These are phyloP conservation scores for Lagria hirta DNA, from an alignment of 2,888 invertebrate genomes.

Conservation along the genomic window DNA sequence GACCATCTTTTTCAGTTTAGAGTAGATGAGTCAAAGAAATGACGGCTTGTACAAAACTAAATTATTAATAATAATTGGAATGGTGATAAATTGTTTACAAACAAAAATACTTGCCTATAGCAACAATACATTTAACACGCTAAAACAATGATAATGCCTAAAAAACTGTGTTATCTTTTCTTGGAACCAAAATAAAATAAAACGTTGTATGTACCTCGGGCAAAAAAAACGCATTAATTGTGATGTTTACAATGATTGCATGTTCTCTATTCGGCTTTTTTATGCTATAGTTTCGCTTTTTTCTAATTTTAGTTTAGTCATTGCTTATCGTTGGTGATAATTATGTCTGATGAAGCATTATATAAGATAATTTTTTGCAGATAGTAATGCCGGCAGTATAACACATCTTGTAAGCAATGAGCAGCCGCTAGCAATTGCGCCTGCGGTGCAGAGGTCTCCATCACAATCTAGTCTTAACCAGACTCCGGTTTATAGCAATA, in stretches of 20 bases:
- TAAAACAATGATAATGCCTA: no score
- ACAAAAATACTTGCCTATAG: no score
- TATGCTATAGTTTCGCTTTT: constrained; percentile 10
- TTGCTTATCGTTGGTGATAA: not conserved
- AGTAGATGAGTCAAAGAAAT: no score
- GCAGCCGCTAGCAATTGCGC: constrained; percentile 59
- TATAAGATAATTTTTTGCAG: constrained; percentile 55
- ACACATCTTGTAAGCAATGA: constrained; percentile 67
- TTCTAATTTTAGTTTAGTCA: constrained; percentile 9
- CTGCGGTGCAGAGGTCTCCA: constrained; percentile 42
- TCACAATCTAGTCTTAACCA: constrained; percentile 51
- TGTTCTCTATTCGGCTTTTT: constrained; percentile 13
- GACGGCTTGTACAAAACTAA: no score
- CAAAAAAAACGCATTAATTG: not conserved
- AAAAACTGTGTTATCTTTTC: no score
- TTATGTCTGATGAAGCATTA: no score
- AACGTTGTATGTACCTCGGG: no score
- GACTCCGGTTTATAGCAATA: constrained; percentile 53
- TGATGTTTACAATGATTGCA: constrained; percentile 10
- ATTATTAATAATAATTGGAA: no score
- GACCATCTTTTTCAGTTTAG: no score
- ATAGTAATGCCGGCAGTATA: constrained; percentile 66
- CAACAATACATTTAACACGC: no score
- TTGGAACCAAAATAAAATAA: no score
- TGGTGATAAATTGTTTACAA: no score